Evolutionary conservation across 2,113 vertebrate genomes (phyloP).

Genomic region (Bettongia penicillata): DNA sequence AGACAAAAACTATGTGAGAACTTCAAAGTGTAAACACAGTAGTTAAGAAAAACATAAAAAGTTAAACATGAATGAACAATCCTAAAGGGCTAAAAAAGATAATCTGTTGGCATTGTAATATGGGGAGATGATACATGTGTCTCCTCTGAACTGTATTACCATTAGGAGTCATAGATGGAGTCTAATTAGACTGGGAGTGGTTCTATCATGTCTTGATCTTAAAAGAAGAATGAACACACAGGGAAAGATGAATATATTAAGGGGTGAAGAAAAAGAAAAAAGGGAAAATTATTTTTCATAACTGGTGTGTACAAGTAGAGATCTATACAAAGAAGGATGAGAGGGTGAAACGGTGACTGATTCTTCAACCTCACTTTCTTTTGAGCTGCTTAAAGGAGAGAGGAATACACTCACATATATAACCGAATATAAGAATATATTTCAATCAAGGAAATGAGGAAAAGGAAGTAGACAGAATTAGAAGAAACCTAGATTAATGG

Average conservation of each 20-base stretch:
- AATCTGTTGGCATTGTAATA: background rate
- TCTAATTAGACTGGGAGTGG: background rate
- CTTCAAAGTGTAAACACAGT: background rate
- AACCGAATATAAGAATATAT: background rate
- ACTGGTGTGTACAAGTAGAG: background rate
- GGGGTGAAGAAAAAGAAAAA: background rate
- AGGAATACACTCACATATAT: background rate
- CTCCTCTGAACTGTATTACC: background rate
- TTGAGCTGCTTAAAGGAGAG: background rate
- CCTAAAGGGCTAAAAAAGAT: background rate
- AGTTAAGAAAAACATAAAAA: background rate
- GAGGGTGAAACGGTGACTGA: background rate
- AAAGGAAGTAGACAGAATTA: background rate
- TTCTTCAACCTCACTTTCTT: background rate
- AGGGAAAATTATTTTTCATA: background rate
- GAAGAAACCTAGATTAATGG: background rate
- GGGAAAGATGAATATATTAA: background rate
- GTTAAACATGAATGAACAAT: background rate
- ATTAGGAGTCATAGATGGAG: background rate
- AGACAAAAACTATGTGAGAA: background rate
- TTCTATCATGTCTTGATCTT: background rate
- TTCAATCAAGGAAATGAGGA: background rate
- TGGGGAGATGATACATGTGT: background rate
- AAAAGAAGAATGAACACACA: background rate
- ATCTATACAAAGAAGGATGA: background rate